Conservation (phyloP, 2,113 vertebrate genomes). For the Rhea pennata region DNA sequence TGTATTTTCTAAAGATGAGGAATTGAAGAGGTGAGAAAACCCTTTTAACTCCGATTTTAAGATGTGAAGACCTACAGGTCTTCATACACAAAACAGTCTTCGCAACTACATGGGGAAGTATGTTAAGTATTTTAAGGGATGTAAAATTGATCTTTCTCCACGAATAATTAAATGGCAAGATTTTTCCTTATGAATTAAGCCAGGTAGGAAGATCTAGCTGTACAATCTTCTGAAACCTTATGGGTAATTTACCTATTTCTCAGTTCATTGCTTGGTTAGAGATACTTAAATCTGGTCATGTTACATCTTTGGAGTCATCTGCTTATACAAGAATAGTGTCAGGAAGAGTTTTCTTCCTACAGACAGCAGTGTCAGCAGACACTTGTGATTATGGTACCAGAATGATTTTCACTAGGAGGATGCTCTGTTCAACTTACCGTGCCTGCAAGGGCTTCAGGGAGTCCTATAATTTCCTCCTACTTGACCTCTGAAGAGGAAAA, state of each 20-base stretch:
- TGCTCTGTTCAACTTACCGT: neutral
- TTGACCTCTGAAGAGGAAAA: neutral
- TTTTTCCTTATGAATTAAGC: neutral
- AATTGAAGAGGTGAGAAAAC: neutral
- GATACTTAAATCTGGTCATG: neutral
- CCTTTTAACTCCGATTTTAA: neutral
- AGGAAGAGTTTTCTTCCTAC: constrained; percentile 14
- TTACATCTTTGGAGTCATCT: neutral
- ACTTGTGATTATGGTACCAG: neutral
- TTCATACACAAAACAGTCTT: neutral
- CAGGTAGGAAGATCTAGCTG: neutral
- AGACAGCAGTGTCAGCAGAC: neutral
- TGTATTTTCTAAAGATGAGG: neutral
- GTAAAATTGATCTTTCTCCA: neutral
- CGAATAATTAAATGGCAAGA: neutral
- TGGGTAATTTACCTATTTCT: neutral
- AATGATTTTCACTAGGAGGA: neutral
- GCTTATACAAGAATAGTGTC: neutral
- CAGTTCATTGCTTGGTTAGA: constrained; percentile 19
- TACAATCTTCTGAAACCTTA: neutral
- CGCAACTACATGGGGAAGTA: neutral
- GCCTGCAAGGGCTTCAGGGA: neutral
- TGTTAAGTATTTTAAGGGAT: neutral
- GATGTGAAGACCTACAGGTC: neutral
- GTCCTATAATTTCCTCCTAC: neutral